A percentile compares a stretch with the other conserved stretches of the same genome.
Conservation (phyloP, 2,888 invertebrate species). For the Arge pagana region DNA sequence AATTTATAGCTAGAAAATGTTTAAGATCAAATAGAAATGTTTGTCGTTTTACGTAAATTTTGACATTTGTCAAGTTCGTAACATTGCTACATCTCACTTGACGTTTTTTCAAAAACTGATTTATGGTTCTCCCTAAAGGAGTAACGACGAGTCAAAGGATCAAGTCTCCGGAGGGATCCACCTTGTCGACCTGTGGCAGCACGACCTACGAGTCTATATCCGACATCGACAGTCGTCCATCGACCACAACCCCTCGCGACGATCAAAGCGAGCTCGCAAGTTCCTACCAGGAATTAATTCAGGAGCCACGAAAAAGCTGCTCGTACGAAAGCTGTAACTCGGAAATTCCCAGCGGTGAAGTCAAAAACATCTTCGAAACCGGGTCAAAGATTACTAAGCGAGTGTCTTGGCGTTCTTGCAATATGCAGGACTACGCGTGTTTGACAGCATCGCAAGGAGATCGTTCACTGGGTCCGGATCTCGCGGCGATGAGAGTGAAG, state of each 20-base stretch:
- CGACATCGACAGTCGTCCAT: conserved; percentile 33
- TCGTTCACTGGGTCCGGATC: conserved; percentile 46
- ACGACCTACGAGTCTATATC: conserved; percentile 36
- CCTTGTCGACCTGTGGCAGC: conserved; percentile 47
- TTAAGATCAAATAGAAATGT: conserved; percentile 10
- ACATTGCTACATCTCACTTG: conserved; percentile 5
- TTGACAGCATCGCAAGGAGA: conserved; percentile 40
- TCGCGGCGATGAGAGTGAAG: conserved; percentile 39
- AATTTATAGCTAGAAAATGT: no score
- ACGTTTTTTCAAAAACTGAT: neutral
- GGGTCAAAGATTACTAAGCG: conserved; percentile 26
- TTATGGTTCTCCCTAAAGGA: conserved; percentile 30
- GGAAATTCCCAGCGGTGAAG: neutral
- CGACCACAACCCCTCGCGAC: conserved; percentile 40
- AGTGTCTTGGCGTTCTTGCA: conserved; percentile 39
- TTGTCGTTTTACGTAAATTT: conserved; percentile 23
- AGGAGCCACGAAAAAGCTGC: conserved; percentile 26
- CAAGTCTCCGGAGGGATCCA: conserved; percentile 40
- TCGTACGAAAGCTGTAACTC: no score
- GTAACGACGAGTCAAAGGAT: conserved; percentile 31
- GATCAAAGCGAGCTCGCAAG: conserved; percentile 43
- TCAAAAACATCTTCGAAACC: conserved; percentile 24
- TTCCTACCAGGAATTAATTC: conserved; percentile 40
- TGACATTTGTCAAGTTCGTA: neutral
- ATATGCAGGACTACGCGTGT: conserved; percentile 40